Evolutionary conservation across 2,888 invertebrate species (phyloP), one percentile per base, ranked within the genome.

Genomic region (Sialis fuliginosa): DNA sequence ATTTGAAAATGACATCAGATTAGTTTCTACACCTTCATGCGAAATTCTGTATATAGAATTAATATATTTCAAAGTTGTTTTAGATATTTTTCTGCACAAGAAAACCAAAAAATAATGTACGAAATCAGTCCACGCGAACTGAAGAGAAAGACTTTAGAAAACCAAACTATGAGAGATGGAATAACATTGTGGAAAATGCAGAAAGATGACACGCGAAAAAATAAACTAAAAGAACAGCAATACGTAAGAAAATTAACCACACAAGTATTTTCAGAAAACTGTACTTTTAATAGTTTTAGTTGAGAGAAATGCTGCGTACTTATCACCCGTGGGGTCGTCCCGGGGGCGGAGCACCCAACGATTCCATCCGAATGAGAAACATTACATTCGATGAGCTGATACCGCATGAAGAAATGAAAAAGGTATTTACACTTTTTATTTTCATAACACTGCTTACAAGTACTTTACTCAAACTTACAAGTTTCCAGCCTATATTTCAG

Each of bases 241-340:
- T 59, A 63, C 58, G 63, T 63, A 54, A 48, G 50, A 22, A 22
- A 22, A 22, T 22, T 22, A 4, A 22, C 4, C 22, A 22, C 4
- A 22, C 22, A 22, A 22, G 22, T 22, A 22, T 4, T 22, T 2
- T 22, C 22, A 22, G 22, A 22, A 22, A 22, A 22, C 4, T 22
- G 4, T 22, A 22, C 22, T 22, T 22, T 22, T 4, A 22, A 2
- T 22, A 22, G 2, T 53, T 54, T 33, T 58, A 80, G 80, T 67
- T 77, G 52, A 75, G 75, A 48, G 74, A 75, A 56, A 76, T 83
- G 66, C 71, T 81, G 64, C 71, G 77, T 49, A 75, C 74, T 52
- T 84, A 82, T 60, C 80, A 80, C 64, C 86, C 87, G 6, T 87
- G 84, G 82, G 84, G 84, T 5, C 72, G 75, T 49, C 81, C 79